Evolutionary conservation across 2,113 vertebrate genomes (phyloP), one percentile per base, ranked within the genome.

Genomic region (Mystacornis crossleyi): DNA sequence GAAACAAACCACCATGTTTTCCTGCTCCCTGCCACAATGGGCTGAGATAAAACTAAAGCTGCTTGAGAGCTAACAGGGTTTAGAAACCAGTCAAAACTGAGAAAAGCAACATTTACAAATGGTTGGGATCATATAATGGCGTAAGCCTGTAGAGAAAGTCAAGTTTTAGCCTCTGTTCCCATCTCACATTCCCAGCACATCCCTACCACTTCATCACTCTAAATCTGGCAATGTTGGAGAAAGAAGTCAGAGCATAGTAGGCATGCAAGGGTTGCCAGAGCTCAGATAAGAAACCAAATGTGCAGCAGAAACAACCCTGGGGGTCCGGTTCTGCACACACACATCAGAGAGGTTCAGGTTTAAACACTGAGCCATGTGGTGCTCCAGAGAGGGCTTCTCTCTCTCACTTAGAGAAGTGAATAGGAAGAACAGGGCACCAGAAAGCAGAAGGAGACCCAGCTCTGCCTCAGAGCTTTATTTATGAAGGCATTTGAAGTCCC

Each of bases 71-170:
- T 96, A 94, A 62, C 50, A 77, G 47, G 45, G 45, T 90, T 95
- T 81, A 73, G 38, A 54, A 96, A 73, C 8, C 58, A 90, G 75
- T 65, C 90, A 93, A 95, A 95, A 89, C 71, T 54, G 75, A 90
- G 85, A 96, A 94, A 82, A 61, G 42, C 38, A 66, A 33, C 18
- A 50, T 82, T 77, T 77, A 50, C 3, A 3, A 83, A 81, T 47
- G 60, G 62, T 31, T 3, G 21, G 21, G 29, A 50, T 92, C 42
- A 38, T 50, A 16, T 1, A 10, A 26, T 62, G 11, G 14, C 55
- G 34, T 47, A 77, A 92, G 48, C 3, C 8, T 18, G 16, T 10
- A 57, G 6, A 57, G 29, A 77, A 77, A 60, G 16, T 42, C 33
- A 84, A 86, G 21, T 8, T 90, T 92, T 50, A 86, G 11, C 36